These are phyloP conservation scores for Heliconius eleuchia DNA, from an alignment of 1,140 invertebrate genomes.

Conservation along the genomic window DNA sequence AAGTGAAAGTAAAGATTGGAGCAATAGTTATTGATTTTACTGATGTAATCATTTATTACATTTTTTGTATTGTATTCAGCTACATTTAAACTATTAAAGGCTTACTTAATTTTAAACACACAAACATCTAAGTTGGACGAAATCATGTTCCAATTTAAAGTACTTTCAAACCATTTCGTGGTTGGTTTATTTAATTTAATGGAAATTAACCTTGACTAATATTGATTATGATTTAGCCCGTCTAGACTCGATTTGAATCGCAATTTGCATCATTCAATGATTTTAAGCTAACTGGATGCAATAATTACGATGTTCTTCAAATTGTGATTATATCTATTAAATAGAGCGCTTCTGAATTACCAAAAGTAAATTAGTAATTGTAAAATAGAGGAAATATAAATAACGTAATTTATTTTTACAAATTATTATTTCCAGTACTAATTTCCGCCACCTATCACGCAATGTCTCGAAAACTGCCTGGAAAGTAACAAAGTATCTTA, in stretches of 20 bases:
- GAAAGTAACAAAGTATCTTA: too few relatives aligned
- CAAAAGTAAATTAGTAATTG: too few relatives aligned
- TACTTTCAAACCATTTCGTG: neutral
- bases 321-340: neutral
- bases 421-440: too few relatives aligned
- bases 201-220: neutral
- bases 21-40: conserved; percentile 58
- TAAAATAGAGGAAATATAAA: too few relatives aligned
- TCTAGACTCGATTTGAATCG: neutral
- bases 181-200: neutral
- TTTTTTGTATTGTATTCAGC: conserved; percentile 54
- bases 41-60: conserved; percentile 63
- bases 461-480: too few relatives aligned
- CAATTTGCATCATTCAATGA: neutral
- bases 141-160: neutral
- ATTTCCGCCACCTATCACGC: too few relatives aligned
- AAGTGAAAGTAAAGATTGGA: conserved; percentile 67
- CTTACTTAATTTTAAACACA: neutral
- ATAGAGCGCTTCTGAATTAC: conserved; percentile 9
- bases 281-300: too few relatives aligned
- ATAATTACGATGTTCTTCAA: too few relatives aligned
- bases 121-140: neutral
- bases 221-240: neutral
- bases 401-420: too few relatives aligned
- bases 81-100: conserved; percentile 26